Evolutionary conservation across 2,888 invertebrate genomes (phyloP), one percentile per base, ranked within the genome.

Genomic region (Incurvaria masculella): DNA sequence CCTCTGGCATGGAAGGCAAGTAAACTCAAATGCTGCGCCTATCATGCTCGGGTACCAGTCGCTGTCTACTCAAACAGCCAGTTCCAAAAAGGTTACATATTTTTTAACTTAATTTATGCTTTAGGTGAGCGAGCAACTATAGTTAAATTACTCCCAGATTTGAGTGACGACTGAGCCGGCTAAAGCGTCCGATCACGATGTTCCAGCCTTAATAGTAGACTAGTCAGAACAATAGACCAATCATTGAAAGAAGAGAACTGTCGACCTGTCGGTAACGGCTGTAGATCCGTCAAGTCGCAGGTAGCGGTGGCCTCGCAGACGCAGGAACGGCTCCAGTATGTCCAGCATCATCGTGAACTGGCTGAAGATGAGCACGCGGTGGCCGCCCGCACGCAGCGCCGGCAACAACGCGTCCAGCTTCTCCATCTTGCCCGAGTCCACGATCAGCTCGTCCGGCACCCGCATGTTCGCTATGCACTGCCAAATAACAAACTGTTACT

Each of bases 321-420:
- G 74, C 57, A 97, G 76, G 75, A 92, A 98, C 42, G 88, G 88
- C 71, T 97, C 94, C 57, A 98, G 70, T 55, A 98, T 84, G 71
- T 98, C 95, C 64, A 98, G 80, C 82, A 98, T 85, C 83, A 95
- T 94, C 26, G 93, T 92, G 74, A 97, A 98, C 80, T 98, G 98
- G 65, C 94, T 95, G 79, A 98, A 98, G 56, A 98, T 82, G 50
- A 98, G 78, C 53, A 96, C 92, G 16, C 96, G 82, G 66, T 92
- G 91, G 0, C 88, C 89, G 0, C 81, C 84, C 6, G 70, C 69
- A 65, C 92, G 87, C 52, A 95, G 72, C 49, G 82, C 74, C 0
- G 90, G 88, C 51, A 98, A 69, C 60, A 94, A 69, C 55, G 81
- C 78, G 63, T 96, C 94, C 48, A 98, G 69, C 63, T 86, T 84